Percentiles rank a stretch among this genome's conserved stretches.
These are phyloP conservation scores for Chaitophorus viminalis DNA, from an alignment of 2,888 invertebrate species.

Conservation along the genomic window DNA sequence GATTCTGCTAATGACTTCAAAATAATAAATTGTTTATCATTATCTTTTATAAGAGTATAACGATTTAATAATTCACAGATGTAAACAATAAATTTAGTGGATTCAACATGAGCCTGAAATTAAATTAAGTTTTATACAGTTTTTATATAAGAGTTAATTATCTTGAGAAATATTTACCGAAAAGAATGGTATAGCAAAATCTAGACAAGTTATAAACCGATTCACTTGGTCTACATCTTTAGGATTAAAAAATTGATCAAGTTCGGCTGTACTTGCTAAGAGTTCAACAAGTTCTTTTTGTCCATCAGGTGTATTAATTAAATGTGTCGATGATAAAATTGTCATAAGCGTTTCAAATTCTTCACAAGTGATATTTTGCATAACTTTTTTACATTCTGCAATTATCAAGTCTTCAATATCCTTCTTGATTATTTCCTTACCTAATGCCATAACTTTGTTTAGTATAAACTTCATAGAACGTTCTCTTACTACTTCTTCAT, in stretches of 20 bases:
- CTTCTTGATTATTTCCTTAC: slow-evolving; percentile 80
- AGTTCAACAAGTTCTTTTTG: slow-evolving; percentile 88
- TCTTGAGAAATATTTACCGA: slow-evolving; percentile 68
- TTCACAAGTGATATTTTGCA: slow-evolving; percentile 88
- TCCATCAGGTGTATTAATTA: slow-evolving; percentile 83
- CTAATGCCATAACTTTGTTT: slow-evolving; percentile 83
- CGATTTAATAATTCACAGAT: slow-evolving; percentile 54
- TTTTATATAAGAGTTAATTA: background rate
- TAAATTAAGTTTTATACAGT: slow-evolving; percentile 3
- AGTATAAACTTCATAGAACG: slow-evolving; percentile 88
- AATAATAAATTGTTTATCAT: slow-evolving; percentile 55
- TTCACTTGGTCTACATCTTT: slow-evolving; percentile 81
- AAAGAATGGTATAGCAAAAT: slow-evolving; percentile 86
- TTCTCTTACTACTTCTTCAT: slow-evolving; percentile 82
- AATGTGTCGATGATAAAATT: slow-evolving; percentile 81
- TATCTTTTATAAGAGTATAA: slow-evolving; percentile 53
- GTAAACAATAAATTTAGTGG: slow-evolving; percentile 79
- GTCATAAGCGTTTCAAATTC: slow-evolving; percentile 92
- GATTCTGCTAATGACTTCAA: slow-evolving; percentile 86
- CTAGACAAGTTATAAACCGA: slow-evolving; percentile 84
- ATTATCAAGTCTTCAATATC: slow-evolving; percentile 88
- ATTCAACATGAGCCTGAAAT: slow-evolving; percentile 67
- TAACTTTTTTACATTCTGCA: slow-evolving; percentile 84
- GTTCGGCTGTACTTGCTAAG: slow-evolving; percentile 86
- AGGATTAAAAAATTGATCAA: slow-evolving; percentile 71